Base-by-base conservation (phyloP, 2,113 vertebrate genomes). In the Synchiropus splendidus region DNA sequence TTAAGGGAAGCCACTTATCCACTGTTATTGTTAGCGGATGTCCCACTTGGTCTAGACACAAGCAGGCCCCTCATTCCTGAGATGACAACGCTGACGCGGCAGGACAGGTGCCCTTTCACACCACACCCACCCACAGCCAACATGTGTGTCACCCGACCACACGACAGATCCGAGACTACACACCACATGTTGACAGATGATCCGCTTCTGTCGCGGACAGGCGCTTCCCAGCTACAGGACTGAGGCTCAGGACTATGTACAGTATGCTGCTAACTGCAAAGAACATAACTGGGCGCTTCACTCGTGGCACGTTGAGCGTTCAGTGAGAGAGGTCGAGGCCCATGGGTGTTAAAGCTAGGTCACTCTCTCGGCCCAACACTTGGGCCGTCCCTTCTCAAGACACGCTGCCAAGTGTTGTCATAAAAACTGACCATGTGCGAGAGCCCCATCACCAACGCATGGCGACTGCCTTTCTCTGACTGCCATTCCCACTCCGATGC, bases 51-150 rank as follows among this genome's bases (percentile, higher is more conserved):
- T 52, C 45, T 6, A n/a, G 9, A 39, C 15, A 1, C 5, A 31
- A 37, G 33, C 37, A 6, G 18, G 42, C 36, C 2, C 10, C 32
- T 64, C 38, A 60, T 51, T 60, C 38, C 58, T 39, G 17, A 31
- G 52, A 57, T 69, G 70, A 73, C 74, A 75, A 31, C 15, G n/a
- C 49, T 68, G 76, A 79, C 72, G 45, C 16, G 16, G 36, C 10
- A 54, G 42, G 76, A 81, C 79, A 79, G 70, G 70, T 79, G 79
- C 55, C 55, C 41, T 40, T 54, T 47, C 35, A 45, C 43, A 47
- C 15, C 2, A 6, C n/a, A n/a, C n/a, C n/a, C n/a, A n/a, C n/a
- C n/a, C n/a, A n/a, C n/a, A n/a, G n/a, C n/a, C n/a, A 46, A 44
- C 39, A 54, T 51, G 57, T 38, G 33, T 52, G 54, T 42, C 34